Conservation (phyloP, 1,140 invertebrate species). For the Formica exsecta region DNA sequence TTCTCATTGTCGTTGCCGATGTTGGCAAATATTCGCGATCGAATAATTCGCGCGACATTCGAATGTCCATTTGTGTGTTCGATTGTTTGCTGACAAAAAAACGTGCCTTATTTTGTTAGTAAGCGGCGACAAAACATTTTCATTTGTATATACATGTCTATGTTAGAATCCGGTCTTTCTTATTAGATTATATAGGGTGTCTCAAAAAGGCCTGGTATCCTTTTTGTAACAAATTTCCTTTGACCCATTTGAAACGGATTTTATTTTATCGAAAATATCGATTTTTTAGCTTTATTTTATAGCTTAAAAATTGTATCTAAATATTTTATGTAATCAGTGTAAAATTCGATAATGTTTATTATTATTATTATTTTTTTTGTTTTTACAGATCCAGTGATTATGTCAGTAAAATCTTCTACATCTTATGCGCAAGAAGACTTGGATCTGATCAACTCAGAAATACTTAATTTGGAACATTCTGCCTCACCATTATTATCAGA, state of each 20-base stretch:
- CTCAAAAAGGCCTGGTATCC: too few species aligned
- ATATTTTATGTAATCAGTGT: background rate
- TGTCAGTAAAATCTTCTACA: constrained; percentile 78
- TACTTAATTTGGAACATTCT: constrained; percentile 73
- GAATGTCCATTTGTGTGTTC: background rate
- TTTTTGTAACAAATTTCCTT: background rate
- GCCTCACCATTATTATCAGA: constrained; percentile 61
- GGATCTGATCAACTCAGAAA: constrained; percentile 79
- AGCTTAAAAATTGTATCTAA: constrained; percentile 4
- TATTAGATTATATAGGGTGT: too few species aligned
- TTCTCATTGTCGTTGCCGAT: background rate
- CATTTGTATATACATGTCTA: too few species aligned
- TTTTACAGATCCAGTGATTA: constrained; percentile 79
- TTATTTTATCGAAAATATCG: background rate
- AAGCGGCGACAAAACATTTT: too few species aligned
- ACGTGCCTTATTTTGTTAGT: too few species aligned
- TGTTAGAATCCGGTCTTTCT: too few species aligned
- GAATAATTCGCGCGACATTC: background rate
- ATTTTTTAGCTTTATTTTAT: background rate
- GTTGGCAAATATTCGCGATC: background rate
- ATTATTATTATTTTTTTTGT: constrained; percentile 31
- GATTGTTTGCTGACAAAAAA: too few species aligned
- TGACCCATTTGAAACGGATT: background rate
- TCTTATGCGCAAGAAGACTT: constrained; percentile 80
- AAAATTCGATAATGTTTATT: constrained; percentile 1